These are phyloP conservation scores for Tenualosa ilisha DNA, from an alignment of 2,797 vertebrate species.

Conservation along the genomic window DNA sequence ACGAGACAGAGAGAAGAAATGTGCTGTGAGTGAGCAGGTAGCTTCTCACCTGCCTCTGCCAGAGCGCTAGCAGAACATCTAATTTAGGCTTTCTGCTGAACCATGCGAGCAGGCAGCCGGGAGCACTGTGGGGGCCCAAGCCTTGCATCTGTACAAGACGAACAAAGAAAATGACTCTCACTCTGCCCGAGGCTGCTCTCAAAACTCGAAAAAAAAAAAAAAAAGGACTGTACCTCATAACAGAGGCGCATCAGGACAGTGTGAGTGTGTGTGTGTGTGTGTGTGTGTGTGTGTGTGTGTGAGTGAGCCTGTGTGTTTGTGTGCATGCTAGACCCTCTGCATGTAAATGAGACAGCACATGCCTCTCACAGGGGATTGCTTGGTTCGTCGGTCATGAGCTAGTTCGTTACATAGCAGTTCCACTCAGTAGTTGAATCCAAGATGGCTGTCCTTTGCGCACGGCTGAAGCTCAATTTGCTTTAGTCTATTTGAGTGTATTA, in stretches of 20 bases:
- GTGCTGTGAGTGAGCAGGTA: background rate
- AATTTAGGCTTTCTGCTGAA: constrained; percentile 20
- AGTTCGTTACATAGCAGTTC: background rate
- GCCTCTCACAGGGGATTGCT: background rate
- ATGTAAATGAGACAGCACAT: background rate
- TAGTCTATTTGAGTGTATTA: background rate
- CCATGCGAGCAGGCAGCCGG: background rate
- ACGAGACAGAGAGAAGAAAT: background rate
- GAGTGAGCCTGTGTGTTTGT: background rate
- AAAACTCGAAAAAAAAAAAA: background rate
- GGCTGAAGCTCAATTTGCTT: background rate
- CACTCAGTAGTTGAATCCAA: background rate
- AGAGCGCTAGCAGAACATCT: background rate
- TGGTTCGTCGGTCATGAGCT: background rate
- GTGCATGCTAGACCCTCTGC: background rate
- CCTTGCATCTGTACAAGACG: background rate
- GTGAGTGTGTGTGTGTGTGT: constrained; percentile 7
- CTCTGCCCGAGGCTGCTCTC: background rate
- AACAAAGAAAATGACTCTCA: background rate
- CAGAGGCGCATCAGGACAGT: background rate
- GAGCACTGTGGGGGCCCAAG: background rate
- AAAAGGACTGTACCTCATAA: background rate
- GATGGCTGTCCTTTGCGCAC: constrained; percentile 3
- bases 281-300: constrained; percentile 10
- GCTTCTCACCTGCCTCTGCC: constrained; percentile 13